Base-by-base conservation (phyloP, 2,797 vertebrate species). In the Limosa lapponica region DNA sequence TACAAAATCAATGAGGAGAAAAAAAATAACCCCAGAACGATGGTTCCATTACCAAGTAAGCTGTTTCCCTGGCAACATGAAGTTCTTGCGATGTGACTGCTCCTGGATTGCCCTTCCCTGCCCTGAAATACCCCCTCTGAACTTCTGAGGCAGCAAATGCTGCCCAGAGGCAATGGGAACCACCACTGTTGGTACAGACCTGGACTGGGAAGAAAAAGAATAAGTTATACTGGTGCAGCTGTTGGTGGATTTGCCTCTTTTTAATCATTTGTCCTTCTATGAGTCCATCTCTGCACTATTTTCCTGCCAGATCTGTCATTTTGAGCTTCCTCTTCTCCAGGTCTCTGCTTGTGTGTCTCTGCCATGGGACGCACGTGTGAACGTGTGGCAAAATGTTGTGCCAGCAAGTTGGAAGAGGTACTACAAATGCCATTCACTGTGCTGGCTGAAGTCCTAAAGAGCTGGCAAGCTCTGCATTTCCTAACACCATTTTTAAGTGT, bases 381-480 rank as follows among this genome's bases (percentile, higher is more conserved):
- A 86, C 0, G 5, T 12, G 72, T 51, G 73, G 39, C 65, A 27
- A 48, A 90, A 27, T 14, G 12, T 87, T 36, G 80, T 88, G 66
- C 82, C 91, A 90, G 94, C 73, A 6, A 8, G 3, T 28, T 91
- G 86, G 93, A 43, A 82, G 77, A 64, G 66, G 44, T 23, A 62
- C 80, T 48, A 52, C 85, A 67, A 89, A 28, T 43, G 73, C 90
- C 77, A 80, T 66, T 96, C 93, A 23, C 5, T 3, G 73, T 82
- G 87, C 93, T 96, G 95, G 92, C 95, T 86, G 57, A 52, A 61
- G 65, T 82, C 89, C 89, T 23, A 13, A 81, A 48, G 78, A 79
- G 66, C 82, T 97, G 96, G 85, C 94, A 67, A n/a, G 51, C 82
- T 82, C 91, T 88, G 74, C 90, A 54, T 73, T 89, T 90, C 91